phyloP scores from a whole-genome alignment of 2,113 vertebrate species.

The Thinocorus orbignyianus region DNA sequence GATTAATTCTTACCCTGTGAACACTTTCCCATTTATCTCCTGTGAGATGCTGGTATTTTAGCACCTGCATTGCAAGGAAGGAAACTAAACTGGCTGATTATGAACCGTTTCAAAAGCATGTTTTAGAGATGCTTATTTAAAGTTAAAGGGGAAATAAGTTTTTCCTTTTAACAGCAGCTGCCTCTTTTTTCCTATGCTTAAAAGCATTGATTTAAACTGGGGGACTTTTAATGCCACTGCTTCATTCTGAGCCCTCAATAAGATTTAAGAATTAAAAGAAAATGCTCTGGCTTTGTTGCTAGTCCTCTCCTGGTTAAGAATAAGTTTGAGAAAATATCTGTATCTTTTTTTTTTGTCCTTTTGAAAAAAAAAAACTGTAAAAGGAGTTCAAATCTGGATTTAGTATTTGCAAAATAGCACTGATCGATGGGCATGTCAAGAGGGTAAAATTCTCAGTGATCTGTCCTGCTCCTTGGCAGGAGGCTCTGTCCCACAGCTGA shows the following conservation, averaged over 20 bases:
- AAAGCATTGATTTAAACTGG: not conserved
- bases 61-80: not conserved
- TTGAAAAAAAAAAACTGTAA: fast-evolving
- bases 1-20: not conserved
- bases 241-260: not conserved
- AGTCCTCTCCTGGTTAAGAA: not conserved
- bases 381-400: not conserved
- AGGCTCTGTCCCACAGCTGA: not conserved
- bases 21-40: not conserved
- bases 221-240: not conserved
- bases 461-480: not conserved
- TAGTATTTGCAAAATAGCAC: not conserved
- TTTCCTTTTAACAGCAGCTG: not conserved
- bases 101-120: not conserved
- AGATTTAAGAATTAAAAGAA: not conserved
- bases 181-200: not conserved
- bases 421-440: not conserved
- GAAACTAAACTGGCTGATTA: not conserved
- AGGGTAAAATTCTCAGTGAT: not conserved
- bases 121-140: not conserved
- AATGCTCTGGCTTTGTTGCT: not conserved
- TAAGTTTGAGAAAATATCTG: not conserved
- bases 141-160: not conserved
- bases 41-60: not conserved
- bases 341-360: no score